Evolutionary conservation across 2,113 vertebrate genomes (phyloP).

Genomic region (Genyomyrus donnyi): DNA sequence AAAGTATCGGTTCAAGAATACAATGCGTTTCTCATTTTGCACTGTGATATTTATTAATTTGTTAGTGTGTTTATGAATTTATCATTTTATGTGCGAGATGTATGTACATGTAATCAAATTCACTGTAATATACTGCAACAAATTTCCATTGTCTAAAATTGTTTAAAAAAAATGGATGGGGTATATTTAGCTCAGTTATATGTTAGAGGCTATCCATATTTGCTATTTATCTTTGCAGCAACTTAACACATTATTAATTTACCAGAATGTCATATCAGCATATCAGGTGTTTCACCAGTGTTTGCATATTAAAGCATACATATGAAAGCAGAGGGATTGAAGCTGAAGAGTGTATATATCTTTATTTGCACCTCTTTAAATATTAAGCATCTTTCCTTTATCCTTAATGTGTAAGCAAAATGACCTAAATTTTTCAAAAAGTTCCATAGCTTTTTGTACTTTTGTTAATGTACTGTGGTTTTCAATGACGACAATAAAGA

Average conservation of each 20-base stretch:
- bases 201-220: background rate
- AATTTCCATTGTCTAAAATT: background rate
- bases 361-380: background rate
- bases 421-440: conserved; percentile 11
- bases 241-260: background rate
- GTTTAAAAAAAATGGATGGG: background rate
- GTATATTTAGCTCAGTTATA: conserved; percentile 2
- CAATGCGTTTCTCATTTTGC: conserved; percentile 27
- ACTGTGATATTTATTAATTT: conserved; percentile 36
- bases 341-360: background rate
- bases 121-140: background rate
- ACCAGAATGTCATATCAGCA: background rate
- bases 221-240: background rate
- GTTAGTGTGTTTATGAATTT: conserved; percentile 9
- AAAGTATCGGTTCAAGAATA: conserved; percentile 12
- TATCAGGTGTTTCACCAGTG: background rate
- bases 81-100: conserved; percentile 18
- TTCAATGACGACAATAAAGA: conserved; percentile 15
- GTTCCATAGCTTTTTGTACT: conserved; percentile 18
- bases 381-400: background rate
- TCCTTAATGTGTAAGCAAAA: conserved; percentile 4
- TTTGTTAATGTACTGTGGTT: conserved; percentile 14
- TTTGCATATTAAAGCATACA: background rate
- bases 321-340: background rate
- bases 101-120: background rate